Evolutionary conservation across 2,797 vertebrate species (phyloP).

Genomic region (Cirrhinus mrigala): DNA sequence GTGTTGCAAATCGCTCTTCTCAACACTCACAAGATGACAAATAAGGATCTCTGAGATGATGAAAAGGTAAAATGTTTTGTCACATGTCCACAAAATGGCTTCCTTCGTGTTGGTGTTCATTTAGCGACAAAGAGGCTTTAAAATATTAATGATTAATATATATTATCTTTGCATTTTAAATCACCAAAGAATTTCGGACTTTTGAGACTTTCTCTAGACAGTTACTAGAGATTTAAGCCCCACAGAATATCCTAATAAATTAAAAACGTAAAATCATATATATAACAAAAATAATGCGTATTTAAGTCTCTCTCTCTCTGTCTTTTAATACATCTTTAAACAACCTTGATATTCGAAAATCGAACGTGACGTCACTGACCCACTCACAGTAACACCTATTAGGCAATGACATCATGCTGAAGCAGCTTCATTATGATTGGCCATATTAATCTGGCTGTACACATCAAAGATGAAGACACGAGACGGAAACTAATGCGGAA

Average conservation of each 20-base stretch:
- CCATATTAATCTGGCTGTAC: conserved; percentile 9
- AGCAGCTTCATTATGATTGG: conserved; percentile 38
- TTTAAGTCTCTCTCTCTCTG: neutral
- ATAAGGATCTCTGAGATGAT: neutral
- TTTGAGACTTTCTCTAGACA: neutral
- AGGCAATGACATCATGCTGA: conserved; percentile 28
- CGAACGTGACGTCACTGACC: conserved; percentile 6
- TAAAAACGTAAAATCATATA: neutral
- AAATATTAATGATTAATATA: neutral
- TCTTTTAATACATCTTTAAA: neutral
- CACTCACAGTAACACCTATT: neutral
- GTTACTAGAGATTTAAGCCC: neutral
- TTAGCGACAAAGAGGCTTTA: neutral
- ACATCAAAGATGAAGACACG: neutral
- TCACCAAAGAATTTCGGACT: neutral
- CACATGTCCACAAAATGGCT: conserved; percentile 1
- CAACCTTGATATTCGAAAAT: neutral
- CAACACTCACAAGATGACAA: neutral
- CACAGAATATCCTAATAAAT: neutral
- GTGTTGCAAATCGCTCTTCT: neutral
- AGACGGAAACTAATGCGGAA: neutral
- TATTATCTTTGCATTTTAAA: neutral
- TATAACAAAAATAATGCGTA: neutral
- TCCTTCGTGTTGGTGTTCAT: neutral
- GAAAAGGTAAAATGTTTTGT: neutral